These are phyloP conservation scores for Pagrus major DNA, from an alignment of 2,113 vertebrate species.

Conservation along the genomic window DNA sequence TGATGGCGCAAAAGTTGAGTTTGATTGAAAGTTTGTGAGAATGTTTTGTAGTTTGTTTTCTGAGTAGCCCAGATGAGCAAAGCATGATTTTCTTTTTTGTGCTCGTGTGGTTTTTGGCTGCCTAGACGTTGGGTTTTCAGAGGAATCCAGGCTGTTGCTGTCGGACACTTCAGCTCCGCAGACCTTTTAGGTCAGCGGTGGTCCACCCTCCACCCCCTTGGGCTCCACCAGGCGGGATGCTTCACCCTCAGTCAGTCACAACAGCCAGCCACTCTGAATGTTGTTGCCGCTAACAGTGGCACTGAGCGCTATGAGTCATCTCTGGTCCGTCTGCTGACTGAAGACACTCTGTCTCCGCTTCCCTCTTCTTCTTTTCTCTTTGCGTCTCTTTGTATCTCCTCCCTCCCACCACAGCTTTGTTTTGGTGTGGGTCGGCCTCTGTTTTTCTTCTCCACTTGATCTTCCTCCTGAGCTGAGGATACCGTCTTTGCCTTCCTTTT, in stretches of 20 bases:
- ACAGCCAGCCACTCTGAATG: slow-evolving; percentile 33
- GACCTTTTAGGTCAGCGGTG: not conserved
- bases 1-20: too few relatives aligned
- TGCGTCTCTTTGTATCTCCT: slow-evolving; percentile 65
- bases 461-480: not conserved
- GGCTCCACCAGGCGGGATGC: not conserved
- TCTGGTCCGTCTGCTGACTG: slow-evolving; percentile 65
- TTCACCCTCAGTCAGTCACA: slow-evolving; percentile 29
- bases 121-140: not conserved
- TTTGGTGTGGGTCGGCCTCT: slow-evolving; percentile 29
- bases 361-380: slow-evolving; percentile 43
- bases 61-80: not conserved
- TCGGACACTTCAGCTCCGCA: not conserved
- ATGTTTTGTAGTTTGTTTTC: not conserved
- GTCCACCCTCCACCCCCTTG: not conserved
- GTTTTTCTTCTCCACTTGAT: not conserved
- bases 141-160: not conserved
- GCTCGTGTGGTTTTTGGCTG: not conserved
- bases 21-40: not conserved
- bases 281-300: slow-evolving; percentile 45
- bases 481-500: not conserved
- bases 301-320: slow-evolving; percentile 67
- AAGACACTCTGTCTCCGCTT: slow-evolving; percentile 64
- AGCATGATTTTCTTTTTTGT: not conserved
- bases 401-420: slow-evolving; percentile 55